These are phyloP conservation scores for Scrobipalpa costella DNA, from an alignment of 2,888 invertebrate species.

Conservation along the genomic window DNA sequence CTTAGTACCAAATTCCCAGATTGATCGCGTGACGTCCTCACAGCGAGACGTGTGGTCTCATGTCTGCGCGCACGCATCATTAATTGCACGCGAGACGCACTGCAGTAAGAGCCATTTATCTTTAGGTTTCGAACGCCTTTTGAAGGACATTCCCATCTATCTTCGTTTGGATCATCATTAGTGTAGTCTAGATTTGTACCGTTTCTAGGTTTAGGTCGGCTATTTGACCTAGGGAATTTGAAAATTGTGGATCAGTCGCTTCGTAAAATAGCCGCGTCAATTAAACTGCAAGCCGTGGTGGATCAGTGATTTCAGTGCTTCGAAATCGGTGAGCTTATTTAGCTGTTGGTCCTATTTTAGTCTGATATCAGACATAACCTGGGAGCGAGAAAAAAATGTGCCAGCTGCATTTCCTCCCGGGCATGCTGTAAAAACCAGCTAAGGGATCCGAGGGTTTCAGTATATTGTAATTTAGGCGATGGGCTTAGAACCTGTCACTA, in stretches of 20 bases:
- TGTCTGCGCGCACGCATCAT: constrained; percentile 15
- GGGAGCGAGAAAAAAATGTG: no score
- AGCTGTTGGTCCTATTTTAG: no score
- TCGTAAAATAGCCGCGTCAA: background rate
- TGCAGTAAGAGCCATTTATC: background rate
- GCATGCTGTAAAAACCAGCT: no score
- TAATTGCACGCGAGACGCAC: constrained; percentile 16
- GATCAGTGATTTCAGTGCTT: background rate
- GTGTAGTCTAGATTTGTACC: background rate
- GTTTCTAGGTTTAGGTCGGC: constrained; percentile 2
- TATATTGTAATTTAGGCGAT: no score
- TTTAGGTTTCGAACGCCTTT: background rate
- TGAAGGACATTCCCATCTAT: constrained; percentile 1
- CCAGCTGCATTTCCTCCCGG: no score
- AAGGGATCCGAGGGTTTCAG: no score
- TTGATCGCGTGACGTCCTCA: background rate
- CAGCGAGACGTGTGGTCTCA: constrained; percentile 2
- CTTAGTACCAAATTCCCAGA: no score
- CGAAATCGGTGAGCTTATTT: no score
- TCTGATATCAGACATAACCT: background rate
- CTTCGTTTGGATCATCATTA: constrained; percentile 2
- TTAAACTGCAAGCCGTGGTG: background rate
- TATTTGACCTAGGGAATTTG: background rate
- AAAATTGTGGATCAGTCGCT: background rate
- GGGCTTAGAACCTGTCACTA: no score